These are phyloP conservation scores for Hemibagrus wyckioides DNA, from an alignment of 2,113 vertebrate species.

Conservation along the genomic window DNA sequence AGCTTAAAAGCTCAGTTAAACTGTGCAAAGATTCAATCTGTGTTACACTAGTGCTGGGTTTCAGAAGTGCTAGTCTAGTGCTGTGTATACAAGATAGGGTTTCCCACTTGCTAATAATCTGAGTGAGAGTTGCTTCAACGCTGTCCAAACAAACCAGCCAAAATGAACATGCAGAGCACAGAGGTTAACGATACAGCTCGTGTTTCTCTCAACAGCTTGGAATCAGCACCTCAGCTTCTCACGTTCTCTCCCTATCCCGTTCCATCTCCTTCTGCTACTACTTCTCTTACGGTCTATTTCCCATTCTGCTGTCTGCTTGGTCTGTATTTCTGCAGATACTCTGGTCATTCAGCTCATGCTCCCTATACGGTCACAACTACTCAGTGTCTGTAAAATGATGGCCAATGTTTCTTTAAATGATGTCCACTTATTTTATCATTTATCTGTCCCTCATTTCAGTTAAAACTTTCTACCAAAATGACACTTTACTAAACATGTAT, in stretches of 20 bases:
- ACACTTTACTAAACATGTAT: background rate
- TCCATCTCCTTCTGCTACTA: background rate
- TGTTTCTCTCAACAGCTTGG: conserved; percentile 53
- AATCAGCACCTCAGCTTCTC: conserved; percentile 30
- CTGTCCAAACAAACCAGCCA: conserved; percentile 30
- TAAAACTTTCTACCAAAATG: background rate
- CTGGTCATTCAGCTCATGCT: background rate
- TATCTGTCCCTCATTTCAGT: background rate
- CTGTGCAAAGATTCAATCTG: conserved; percentile 10
- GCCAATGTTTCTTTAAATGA: background rate
- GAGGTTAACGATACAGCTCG: conserved; percentile 60
- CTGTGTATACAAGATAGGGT: conserved; percentile 54
- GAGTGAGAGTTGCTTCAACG: conserved; percentile 65
- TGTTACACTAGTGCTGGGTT: conserved; percentile 50
- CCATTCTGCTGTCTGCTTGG: background rate
- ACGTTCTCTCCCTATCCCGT: background rate
- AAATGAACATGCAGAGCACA: conserved; percentile 46
- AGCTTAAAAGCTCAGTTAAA: background rate
- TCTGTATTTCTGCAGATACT: background rate
- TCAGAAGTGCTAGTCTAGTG: conserved; percentile 23
- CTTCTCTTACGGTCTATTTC: background rate
- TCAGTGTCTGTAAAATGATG: background rate
- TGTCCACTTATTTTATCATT: background rate
- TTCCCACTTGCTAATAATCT: conserved; percentile 64
- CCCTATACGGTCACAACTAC: background rate